Percentiles rank a stretch among this genome's conserved stretches.
Evolutionary conservation across 2,797 vertebrate species (phyloP).

Genomic region (Microchirus variegatus): DNA sequence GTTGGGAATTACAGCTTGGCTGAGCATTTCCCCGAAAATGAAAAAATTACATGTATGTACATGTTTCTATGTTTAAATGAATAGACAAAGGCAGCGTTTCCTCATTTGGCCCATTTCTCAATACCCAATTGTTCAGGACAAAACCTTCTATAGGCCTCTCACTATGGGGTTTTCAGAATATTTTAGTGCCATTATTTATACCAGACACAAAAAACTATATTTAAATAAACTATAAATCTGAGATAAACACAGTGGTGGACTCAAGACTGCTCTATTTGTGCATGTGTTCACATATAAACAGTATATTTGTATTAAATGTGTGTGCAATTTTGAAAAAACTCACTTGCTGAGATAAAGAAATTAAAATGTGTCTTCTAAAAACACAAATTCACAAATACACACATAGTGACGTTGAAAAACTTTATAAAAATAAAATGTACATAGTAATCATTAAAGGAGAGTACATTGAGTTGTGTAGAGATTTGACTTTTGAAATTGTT

Average conservation of each 20-base stretch:
- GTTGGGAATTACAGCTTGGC: slow-evolving; percentile 44
- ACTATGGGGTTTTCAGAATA: too few species aligned
- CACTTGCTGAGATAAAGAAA: slow-evolving; percentile 22
- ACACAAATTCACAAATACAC: slow-evolving; percentile 1
- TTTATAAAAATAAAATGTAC: slow-evolving; percentile 13
- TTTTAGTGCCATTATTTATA: too few species aligned
- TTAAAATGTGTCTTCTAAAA: slow-evolving; percentile 22
- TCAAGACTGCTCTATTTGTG: not conserved
- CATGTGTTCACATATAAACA: slow-evolving; percentile 5
- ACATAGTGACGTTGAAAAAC: slow-evolving; percentile 9
- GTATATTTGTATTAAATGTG: slow-evolving; percentile 1
- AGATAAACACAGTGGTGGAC: too few species aligned
- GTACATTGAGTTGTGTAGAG: not conserved
- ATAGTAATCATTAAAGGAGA: not conserved
- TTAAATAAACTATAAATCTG: too few species aligned
- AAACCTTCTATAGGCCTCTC: not conserved
- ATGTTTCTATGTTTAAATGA: slow-evolving; percentile 18
- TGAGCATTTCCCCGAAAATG: slow-evolving; percentile 28
- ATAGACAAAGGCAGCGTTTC: slow-evolving; percentile 22
- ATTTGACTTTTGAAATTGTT: not conserved
- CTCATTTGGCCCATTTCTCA: slow-evolving; percentile 24
- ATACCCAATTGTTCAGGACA: slow-evolving; percentile 29
- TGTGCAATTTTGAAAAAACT: slow-evolving; percentile 5
- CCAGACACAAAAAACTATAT: too few species aligned
- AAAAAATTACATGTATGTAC: slow-evolving; percentile 14